Evolutionary conservation across 1,140 invertebrate species (phyloP), one percentile per base, ranked within the genome.

Genomic region (Heliconius himera): DNA sequence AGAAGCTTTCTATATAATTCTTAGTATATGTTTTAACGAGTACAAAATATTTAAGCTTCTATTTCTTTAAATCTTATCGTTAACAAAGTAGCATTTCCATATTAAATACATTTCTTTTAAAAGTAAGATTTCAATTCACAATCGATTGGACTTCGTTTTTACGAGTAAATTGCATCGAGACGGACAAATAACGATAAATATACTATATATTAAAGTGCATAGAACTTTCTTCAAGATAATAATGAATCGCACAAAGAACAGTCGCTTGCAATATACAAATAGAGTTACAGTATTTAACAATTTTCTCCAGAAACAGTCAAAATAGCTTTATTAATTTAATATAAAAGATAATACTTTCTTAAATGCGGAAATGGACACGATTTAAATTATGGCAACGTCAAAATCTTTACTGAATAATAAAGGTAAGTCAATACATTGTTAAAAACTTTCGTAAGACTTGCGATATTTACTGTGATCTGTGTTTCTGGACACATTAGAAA

Each of bases 221-320:
- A 75, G 78, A 79, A 79, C 78, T 79, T 79, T 79, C 16, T 22
- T 36, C 49, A 74, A 70, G 78, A 79, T 79, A 79, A 71, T 73
- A 73, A 60, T 60, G n/a, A 60, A 66, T 6, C 20, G 20, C n/a
- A 56, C 54, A 56, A 56, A 56, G 8, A 66, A 29, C 60, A 66
- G 60, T 66, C 54, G 18, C 33, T 73, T 74, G 3, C 46, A 76
- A 36, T 66, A 66, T 66, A 76, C 18, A 72, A 72, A n/a, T 66
- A 66, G 8, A 66, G 60, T 66, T 9, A 66, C 60, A 29, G 60
- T 66, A 26, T 29, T 26, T 16, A 66, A 66, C 9, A 29, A 29
- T 66, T 66, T 29, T 66, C 9, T 66, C 60, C 5, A 29, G 22
- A 29, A 66, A 16, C 26, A 66, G 5, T 66, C 9, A 26, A 60